phyloP scores from a whole-genome alignment of 2,113 vertebrate species.

The Pseudopodoces humilis region DNA sequence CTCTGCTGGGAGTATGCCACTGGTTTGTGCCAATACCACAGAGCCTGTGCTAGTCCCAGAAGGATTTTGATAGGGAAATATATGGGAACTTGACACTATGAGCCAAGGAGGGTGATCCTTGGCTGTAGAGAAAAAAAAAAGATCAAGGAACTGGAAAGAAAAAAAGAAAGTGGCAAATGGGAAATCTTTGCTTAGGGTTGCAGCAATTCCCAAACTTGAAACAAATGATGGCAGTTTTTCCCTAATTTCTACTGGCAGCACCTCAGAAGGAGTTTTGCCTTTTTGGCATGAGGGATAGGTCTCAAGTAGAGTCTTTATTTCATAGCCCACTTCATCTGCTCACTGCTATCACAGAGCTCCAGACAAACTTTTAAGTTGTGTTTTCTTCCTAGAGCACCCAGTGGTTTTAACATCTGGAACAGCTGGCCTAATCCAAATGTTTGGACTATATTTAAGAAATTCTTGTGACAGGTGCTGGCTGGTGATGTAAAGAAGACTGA shows the following conservation, averaged over 20 bases:
- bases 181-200: not conserved
- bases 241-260: not conserved
- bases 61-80: not conserved
- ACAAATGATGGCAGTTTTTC: not conserved
- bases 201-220: not conserved
- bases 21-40: not conserved
- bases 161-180: not conserved
- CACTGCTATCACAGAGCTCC: not conserved
- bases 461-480: not conserved
- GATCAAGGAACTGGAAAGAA: not conserved
- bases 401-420: not conserved
- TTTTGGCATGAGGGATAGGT: not conserved
- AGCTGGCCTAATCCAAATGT: not conserved
- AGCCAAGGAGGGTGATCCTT: not conserved
- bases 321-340: not conserved
- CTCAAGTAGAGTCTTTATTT: not conserved
- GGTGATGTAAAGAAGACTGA: not conserved
- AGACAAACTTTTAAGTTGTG: not conserved
- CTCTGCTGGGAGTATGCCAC: not conserved
- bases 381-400: not conserved
- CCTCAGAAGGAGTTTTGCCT: not conserved
- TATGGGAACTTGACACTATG: not conserved
- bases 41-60: not conserved
- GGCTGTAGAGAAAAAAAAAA: not conserved
- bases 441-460: not conserved